Base-by-base conservation (phyloP, 2,113 vertebrate species). In the Syngnathoides biaculeatus region DNA sequence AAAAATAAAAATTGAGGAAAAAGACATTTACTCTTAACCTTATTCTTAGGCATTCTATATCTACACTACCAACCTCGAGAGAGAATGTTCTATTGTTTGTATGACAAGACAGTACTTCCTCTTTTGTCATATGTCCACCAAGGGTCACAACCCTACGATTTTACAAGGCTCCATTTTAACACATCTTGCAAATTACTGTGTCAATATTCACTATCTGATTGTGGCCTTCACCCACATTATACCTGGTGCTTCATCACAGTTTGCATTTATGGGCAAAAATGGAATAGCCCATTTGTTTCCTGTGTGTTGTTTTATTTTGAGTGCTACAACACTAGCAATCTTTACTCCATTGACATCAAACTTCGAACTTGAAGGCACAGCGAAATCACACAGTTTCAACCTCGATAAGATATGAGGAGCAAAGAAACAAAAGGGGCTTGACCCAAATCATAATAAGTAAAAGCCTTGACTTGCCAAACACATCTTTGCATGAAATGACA, bases 161-260 rank as follows among this genome's bases (percentile, higher is more conserved):
- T 80, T 72, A 78, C 75, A 79, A 73, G 68, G 69, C 68, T 80
- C 75, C 63, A 65, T 85, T 80, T 82, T 63, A 75, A 79, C 75
- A 81, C 58, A 43, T 80, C 73, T 72, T 70, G 67, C 68, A 79
- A 78, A 85, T 85, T 82, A 87, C 48, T 70, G 67, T 81, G 82
- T 88, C 84, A 86, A 88, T 83, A 87, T 91, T 90, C 87, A 89
- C 75, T 75, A 79, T 68, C 38, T 11, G 57, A 67, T 74, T 88
- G 68, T 85, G 77, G 79, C 79, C 78, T 85, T 65, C 71, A 74
- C 77, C 66, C 68, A 67, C 72, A 73, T 83, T 86, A 81, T 73
- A 80, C 75, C 78, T 67, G 66, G 66, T 39, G 35, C 77, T 81
- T 82, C 84, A 71, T 80, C 75, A 73, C 77, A 73, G 83, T 87